phyloP scores from a whole-genome alignment of 2,113 vertebrate species.

The Ammospiza nelsoni region DNA sequence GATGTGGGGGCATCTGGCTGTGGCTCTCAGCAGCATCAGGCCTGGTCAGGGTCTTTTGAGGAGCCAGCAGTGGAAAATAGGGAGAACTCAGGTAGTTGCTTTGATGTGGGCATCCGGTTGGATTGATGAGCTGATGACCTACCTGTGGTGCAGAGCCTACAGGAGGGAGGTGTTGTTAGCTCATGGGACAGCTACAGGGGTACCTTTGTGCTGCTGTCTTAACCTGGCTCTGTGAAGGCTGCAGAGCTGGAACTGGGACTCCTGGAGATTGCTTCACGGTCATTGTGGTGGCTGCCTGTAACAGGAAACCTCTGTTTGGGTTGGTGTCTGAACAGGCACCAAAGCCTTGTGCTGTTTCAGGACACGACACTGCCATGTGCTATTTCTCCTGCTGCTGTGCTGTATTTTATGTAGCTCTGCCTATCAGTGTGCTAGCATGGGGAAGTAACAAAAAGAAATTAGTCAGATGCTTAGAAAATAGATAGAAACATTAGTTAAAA shows the following conservation, averaged over 20 bases:
- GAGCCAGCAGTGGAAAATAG: neutral
- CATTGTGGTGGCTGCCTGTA: neutral
- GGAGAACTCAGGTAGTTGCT: neutral
- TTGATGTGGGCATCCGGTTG: accelerated
- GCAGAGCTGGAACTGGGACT: neutral
- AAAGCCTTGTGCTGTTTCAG: neutral
- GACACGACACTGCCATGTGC: neutral
- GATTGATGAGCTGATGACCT: accelerated
- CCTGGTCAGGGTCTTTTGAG: neutral
- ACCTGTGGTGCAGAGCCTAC: neutral
- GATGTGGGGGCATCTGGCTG: accelerated
- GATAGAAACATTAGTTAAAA: neutral
- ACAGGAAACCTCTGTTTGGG: neutral
- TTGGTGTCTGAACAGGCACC: neutral
- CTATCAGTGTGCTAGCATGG: neutral
- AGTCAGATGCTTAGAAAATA: neutral
- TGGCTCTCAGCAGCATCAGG: neutral
- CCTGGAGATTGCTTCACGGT: accelerated
- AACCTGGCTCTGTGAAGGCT: neutral
- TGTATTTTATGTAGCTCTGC: neutral
- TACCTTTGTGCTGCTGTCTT: neutral
- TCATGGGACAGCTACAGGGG: neutral
- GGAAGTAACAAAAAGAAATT: neutral
- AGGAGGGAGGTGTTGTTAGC: neutral
- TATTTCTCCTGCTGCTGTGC: neutral